Base-by-base conservation (phyloP, 2,113 vertebrate genomes). In the Alethe castanea region DNA sequence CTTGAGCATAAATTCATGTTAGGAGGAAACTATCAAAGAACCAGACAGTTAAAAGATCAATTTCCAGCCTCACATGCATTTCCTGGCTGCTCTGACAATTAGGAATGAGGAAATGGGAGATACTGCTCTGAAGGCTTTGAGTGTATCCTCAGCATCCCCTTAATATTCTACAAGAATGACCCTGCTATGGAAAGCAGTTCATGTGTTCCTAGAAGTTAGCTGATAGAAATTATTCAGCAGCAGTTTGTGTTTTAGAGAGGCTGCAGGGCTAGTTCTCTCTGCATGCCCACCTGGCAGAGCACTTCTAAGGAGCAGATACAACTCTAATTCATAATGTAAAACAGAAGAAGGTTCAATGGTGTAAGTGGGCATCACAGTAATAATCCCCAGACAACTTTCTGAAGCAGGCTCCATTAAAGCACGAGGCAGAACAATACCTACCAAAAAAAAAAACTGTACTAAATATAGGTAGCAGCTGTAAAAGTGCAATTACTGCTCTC, bases 401-500 rank as follows among this genome's bases (percentile, higher is more conserved):
- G 67, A 95, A 96, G 92, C 92, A 79, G 89, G 76, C 64, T 91
- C 92, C 95, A 94, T 81, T 92, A 96, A 96, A 95, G 82, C 77
- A 81, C 50, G 77, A 96, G 77, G 91, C 73, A 97, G 96, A 97
- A 96, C 97, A 97, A 92, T 93, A 96, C 85, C 95, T 86, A 91
- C 66, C 81, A 88, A 94, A 95, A 71, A 66, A 67, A 69, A 94
- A 80, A 88, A 71, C 88, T 35, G 61, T 83, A 97, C 97, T 97
- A 97, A 96, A 97, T 95, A 97, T 88, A 97, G 97, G 94, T 80
- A 96, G 67, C 79, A 81, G 95, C 97, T 97, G 93, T 92, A 79
- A 91, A 95, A 95, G 94, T 92, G 95, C 97, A 96, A 97, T 97
- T 96, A 96, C 89, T 94, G 92, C 92, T 97, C 96, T 97, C 93